Conservation (phyloP, 2,113 vertebrate genomes). For the Eulacestoma nigropectus region DNA sequence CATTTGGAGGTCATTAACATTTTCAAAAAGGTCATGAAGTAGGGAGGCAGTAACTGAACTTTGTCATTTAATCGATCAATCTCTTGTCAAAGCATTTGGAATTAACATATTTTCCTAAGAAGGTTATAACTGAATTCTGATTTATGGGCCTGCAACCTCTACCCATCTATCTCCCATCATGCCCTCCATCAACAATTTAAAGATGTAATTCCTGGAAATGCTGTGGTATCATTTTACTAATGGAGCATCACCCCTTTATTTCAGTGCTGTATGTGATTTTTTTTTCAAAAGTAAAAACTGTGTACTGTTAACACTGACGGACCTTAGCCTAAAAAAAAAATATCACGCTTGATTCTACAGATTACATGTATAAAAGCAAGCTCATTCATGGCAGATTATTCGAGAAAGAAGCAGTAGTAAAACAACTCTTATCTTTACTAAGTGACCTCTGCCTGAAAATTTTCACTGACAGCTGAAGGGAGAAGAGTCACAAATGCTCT, state of each 20-base stretch:
- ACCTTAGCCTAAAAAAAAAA: background rate
- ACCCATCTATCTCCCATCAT: background rate
- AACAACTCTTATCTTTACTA: background rate
- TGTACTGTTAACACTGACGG: rapidly evolving
- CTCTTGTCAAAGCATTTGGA: background rate
- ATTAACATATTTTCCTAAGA: background rate
- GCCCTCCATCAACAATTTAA: background rate
- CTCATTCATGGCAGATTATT: background rate
- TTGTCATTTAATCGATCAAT: background rate
- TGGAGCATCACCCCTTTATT: background rate
- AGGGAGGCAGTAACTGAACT: background rate
- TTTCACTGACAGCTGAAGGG: background rate
- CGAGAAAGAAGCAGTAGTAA: background rate
- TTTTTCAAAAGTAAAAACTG: background rate
- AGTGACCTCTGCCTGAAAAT: conserved; percentile 10
- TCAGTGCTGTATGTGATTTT: background rate
- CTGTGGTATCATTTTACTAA: background rate
- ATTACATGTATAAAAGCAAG: background rate
- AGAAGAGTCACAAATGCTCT: background rate
- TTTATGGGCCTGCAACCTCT: background rate
- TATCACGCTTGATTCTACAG: too few species aligned
- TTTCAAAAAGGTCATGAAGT: background rate
- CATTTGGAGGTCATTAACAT: background rate
- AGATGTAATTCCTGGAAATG: background rate
- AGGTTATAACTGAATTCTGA: background rate